Percentiles rank a stretch among this genome's conserved stretches.
phyloP scores from a whole-genome alignment of 2,797 vertebrate genomes.

The Melopsittacus undulatus region DNA sequence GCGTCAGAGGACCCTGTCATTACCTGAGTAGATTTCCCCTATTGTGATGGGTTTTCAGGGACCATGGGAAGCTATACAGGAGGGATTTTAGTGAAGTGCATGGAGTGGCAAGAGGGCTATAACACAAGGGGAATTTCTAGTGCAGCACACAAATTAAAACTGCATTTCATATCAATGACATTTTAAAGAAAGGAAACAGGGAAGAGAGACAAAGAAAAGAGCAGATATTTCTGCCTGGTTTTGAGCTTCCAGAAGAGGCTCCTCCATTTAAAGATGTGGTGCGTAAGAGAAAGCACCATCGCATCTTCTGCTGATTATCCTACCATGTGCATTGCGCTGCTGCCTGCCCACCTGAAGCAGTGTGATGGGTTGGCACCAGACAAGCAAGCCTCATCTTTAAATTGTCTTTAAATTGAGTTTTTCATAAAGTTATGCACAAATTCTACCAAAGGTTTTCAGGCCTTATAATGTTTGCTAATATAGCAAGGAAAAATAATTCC shows the following conservation, averaged over 20 bases:
- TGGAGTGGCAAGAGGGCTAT: not conserved
- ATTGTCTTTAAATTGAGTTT: not conserved
- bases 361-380: not conserved
- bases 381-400: not conserved
- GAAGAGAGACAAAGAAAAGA: not conserved
- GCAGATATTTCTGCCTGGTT: not conserved
- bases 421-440: not conserved
- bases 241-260: not conserved
- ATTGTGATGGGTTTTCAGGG: not conserved
- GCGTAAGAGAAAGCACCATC: not conserved
- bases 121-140: not conserved
- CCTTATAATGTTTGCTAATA: not conserved
- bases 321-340: fast-evolving
- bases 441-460: not conserved
- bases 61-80: not conserved
- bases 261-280: not conserved
- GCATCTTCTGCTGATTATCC: not conserved
- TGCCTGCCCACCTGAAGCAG: not conserved
- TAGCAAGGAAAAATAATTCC: not conserved
- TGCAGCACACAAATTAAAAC: not conserved
- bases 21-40: not conserved
- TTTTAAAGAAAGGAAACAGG: not conserved
- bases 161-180: not conserved
- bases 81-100: not conserved
- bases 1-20: not conserved